Conservation (phyloP, 2,113 vertebrate species). For the Pimephales promelas region DNA sequence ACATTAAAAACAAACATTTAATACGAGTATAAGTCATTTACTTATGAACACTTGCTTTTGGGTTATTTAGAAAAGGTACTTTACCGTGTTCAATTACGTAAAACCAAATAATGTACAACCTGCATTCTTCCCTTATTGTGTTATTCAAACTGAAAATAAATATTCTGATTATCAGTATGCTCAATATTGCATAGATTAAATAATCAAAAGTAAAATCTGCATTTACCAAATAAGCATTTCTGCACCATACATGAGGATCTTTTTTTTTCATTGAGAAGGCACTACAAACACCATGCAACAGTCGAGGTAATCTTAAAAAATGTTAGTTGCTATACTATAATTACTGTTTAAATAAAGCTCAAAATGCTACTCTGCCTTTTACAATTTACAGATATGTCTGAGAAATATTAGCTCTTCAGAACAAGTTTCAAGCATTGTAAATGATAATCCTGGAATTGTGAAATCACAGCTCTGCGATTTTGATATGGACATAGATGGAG, state of each 20-base stretch:
- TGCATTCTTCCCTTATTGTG: background rate
- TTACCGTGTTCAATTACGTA: background rate
- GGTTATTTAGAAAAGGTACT: conserved; percentile 11
- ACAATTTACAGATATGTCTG: conserved; percentile 2
- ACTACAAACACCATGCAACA: conserved; percentile 20
- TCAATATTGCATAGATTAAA: conserved; percentile 15
- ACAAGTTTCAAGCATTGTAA: background rate
- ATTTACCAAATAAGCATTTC: background rate
- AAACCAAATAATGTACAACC: background rate
- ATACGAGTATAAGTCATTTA: background rate
- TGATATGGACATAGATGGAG: conserved; percentile 88
- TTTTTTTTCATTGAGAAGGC: background rate
- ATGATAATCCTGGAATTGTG: background rate
- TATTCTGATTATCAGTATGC: background rate
- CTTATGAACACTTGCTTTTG: background rate
- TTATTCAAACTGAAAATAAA: background rate
- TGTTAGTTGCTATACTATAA: background rate
- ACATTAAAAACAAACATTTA: background rate
- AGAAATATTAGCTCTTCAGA: background rate
- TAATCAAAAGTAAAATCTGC: background rate
- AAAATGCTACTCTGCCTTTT: background rate
- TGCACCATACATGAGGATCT: background rate
- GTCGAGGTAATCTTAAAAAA: background rate
- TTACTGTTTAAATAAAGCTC: background rate
- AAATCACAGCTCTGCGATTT: conserved; percentile 66